These are phyloP conservation scores for Zalophus californianus DNA, from an alignment of 2,797 vertebrate genomes.

Conservation along the genomic window DNA sequence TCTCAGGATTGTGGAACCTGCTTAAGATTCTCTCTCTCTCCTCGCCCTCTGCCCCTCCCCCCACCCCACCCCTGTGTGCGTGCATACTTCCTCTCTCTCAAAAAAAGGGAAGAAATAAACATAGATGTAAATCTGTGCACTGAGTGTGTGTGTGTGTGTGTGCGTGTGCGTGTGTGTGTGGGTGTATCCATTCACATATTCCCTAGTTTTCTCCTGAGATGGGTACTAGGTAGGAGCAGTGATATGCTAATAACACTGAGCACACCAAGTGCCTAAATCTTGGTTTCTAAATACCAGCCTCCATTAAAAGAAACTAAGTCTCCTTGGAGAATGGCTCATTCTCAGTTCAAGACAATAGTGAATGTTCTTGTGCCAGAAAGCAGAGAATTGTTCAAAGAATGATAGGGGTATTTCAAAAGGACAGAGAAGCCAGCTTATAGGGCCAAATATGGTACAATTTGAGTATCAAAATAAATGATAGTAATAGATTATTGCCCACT, in stretches of 20 bases:
- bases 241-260: not conserved
- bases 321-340: not conserved
- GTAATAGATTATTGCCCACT: not conserved
- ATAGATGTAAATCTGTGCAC: not conserved
- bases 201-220: not conserved
- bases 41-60: not conserved
- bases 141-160: no score
- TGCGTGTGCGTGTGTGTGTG: no score
- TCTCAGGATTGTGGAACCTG: not conserved
- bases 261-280: not conserved
- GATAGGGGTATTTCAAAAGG: not conserved
- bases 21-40: not conserved
- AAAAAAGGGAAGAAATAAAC: not conserved
- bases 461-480: not conserved
- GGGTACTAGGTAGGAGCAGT: not conserved
- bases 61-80: no score
- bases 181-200: not conserved
- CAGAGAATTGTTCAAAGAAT: not conserved
- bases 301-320: not conserved
- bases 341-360: not conserved
- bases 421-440: not conserved
- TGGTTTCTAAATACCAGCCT: not conserved
- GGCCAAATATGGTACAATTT: not conserved
- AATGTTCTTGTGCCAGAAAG: not conserved
- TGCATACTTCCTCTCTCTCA: not conserved